These are phyloP conservation scores for Dynastes tityus DNA, from an alignment of 2,888 invertebrate genomes.

Conservation along the genomic window DNA sequence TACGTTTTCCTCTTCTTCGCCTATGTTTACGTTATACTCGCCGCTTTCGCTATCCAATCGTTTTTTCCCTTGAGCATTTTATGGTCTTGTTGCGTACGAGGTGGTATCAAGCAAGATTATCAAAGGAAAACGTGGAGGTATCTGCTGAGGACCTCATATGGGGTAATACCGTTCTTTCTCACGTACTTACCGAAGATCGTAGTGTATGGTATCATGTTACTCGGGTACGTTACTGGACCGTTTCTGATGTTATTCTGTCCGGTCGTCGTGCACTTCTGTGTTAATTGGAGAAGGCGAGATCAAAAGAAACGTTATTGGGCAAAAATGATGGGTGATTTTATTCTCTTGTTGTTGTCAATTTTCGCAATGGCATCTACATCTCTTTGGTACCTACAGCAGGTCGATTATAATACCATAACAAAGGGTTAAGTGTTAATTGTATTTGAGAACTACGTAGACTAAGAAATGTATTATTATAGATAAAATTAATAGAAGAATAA, in stretches of 20 bases:
- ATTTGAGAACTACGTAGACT: too few species aligned
- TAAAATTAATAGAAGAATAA: too few species aligned
- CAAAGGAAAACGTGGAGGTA: neutral
- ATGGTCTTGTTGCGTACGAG: neutral
- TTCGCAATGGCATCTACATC: neutral
- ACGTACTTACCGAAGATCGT: neutral
- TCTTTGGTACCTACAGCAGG: neutral
- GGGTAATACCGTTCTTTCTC: neutral
- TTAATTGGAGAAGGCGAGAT: neutral
- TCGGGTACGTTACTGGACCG: slow-evolving; percentile 16
- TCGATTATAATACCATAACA: neutral
- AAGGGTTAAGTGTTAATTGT: too few species aligned
- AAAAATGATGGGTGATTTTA: neutral
- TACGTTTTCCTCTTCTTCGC: neutral
- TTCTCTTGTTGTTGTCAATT: slow-evolving; percentile 4
- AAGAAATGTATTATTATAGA: too few species aligned
- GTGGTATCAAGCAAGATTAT: neutral
- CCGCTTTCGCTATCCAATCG: slow-evolving; percentile 11
- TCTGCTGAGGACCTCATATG: slow-evolving; percentile 10
- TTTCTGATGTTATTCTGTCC: slow-evolving; percentile 32
- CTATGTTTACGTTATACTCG: neutral
- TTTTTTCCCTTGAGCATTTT: neutral
- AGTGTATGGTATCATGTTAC: neutral
- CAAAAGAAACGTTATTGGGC: neutral
- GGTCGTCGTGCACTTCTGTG: slow-evolving; percentile 14